Percentiles rank a stretch among this genome's conserved stretches.
Conservation (phyloP, 2,113 vertebrate genomes). For the Diadophis punctatus region DNA sequence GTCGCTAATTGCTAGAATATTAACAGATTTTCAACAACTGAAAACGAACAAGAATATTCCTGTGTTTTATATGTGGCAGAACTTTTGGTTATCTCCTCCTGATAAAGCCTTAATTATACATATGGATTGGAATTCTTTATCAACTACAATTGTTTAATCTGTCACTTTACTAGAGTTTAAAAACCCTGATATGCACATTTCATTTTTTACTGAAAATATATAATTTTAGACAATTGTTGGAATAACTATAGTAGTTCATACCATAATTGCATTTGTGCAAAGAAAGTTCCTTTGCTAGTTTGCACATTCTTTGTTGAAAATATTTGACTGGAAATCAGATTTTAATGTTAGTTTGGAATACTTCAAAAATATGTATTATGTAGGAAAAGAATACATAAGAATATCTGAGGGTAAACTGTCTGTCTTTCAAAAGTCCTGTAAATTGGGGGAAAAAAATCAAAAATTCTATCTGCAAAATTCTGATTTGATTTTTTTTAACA, state of each 20-base stretch:
- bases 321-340: background rate
- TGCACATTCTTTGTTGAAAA: background rate
- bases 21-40: background rate
- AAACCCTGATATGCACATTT: background rate
- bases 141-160: background rate
- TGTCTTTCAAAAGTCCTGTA: background rate
- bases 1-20: background rate
- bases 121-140: background rate
- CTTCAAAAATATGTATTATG: background rate
- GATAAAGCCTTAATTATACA: background rate
- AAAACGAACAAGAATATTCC: background rate
- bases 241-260: background rate
- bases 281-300: background rate
- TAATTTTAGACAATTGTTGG: background rate
- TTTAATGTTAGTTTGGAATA: background rate
- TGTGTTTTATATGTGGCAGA: background rate
- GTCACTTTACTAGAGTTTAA: background rate
- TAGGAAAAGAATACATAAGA: background rate
- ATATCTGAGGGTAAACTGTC: accelerated
- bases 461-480: background rate
- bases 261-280: background rate
- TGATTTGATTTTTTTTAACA: background rate
- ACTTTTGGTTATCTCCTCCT: background rate
- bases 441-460: background rate
- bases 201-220: background rate